A percentile compares a stretch with the other conserved stretches of the same genome.
These are phyloP conservation scores for Agrypnia vestita DNA, from an alignment of 1,140 invertebrate species.

Conservation along the genomic window DNA sequence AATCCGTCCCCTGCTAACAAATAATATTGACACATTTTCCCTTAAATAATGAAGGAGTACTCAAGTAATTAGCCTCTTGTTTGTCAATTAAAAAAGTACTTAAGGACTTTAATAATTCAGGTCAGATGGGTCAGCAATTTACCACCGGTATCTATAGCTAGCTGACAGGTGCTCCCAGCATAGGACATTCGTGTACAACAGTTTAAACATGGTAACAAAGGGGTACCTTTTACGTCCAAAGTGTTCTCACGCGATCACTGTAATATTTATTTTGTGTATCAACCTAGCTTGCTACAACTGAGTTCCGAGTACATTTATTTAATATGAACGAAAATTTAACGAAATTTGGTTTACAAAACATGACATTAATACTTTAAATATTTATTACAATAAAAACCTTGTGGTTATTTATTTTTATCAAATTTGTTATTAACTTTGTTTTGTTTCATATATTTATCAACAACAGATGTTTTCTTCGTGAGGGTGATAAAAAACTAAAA, in stretches of 20 bases:
- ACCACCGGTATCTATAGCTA: conserved; percentile 1
- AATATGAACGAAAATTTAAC: background rate
- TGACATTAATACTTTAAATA: too few species aligned
- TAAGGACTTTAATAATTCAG: conserved; percentile 18
- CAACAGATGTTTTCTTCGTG: too few species aligned
- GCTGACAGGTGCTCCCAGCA: conserved; percentile 15
- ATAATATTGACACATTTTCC: background rate
- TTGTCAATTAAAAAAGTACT: conserved; percentile 37
- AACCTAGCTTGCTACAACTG: background rate
- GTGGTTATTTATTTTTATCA: too few species aligned
- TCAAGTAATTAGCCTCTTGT: conserved; percentile 26
- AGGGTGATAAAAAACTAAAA: too few species aligned
- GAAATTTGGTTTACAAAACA: too few species aligned
- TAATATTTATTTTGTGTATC: conserved; percentile 36
- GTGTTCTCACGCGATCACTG: conserved; percentile 33
- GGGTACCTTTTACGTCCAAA: conserved; percentile 20
- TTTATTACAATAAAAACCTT: too few species aligned
- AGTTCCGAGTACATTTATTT: background rate
- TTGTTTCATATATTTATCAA: too few species aligned
- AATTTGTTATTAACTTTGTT: too few species aligned
- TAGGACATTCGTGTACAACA: conserved; percentile 17
- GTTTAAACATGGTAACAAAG: conserved; percentile 16
- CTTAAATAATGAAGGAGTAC: conserved; percentile 1
- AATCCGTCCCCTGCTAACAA: background rate
- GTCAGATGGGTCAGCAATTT: conserved; percentile 14